Conservation (phyloP, 2,797 vertebrate species). For the Platyrinchus mystaceus region DNA sequence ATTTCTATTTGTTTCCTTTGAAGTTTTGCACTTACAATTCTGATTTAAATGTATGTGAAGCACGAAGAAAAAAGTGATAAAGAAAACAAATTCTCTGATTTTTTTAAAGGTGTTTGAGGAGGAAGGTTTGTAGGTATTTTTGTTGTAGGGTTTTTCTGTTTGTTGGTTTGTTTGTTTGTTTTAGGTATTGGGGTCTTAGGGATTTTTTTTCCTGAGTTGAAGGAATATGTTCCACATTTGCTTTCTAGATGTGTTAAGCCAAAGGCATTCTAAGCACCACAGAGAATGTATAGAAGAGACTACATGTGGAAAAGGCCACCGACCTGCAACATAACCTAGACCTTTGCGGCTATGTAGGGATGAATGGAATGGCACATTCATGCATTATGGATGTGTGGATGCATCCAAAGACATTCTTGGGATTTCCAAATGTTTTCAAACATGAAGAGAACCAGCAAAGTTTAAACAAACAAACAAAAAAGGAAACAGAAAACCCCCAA, state of each 20-base stretch:
- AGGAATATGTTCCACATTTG: background rate
- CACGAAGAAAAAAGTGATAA: background rate
- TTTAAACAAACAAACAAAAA: background rate
- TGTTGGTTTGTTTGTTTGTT: background rate
- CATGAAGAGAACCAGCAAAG: background rate
- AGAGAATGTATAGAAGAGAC: background rate
- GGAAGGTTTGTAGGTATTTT: rapidly evolving
- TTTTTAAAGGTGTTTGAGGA: background rate
- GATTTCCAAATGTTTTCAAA: background rate
- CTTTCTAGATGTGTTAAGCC: background rate
- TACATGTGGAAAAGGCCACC: background rate
- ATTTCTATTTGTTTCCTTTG: background rate
- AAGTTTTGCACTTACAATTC: background rate
- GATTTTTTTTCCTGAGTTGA: background rate
- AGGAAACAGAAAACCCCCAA: rapidly evolving
- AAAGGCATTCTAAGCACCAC: background rate
- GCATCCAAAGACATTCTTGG: background rate
- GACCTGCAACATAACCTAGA: background rate
- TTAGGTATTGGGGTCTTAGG: background rate
- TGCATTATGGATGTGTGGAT: background rate
- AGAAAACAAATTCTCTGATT: background rate
- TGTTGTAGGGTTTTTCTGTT: rapidly evolving
- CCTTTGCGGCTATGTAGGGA: background rate
- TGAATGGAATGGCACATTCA: background rate
- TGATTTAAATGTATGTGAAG: background rate